Evolutionary conservation across 1,140 invertebrate genomes (phyloP), one percentile per base, ranked within the genome.

Genomic region (Arctopsyche grandis): DNA sequence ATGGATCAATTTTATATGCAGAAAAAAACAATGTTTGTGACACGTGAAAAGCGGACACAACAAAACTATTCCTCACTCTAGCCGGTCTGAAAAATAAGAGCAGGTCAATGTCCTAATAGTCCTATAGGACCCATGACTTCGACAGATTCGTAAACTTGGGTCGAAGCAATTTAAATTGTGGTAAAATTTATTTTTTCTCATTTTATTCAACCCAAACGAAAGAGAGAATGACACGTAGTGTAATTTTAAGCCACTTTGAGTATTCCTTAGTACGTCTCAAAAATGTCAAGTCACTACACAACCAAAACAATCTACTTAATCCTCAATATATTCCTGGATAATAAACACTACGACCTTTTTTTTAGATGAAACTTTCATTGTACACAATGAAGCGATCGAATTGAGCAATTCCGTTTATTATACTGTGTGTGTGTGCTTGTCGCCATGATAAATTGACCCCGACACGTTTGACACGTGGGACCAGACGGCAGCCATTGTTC

Each of bases 381-480:
- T 1, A 14, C 1, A 52, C 48, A 16, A 52, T 52, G 48, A 12
- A 16, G 48, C 48, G 16, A 52, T 14, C 10, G 16, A 12, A 52
- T 52, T 10, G 48, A 38, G 29, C 29, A 38, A 52, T 52, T 52
- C 12, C 48, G 16, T 52, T 52, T 24, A 66, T 22, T 26, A 24
- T 9, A 10, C 22, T 26, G 63, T 66, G 63, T 29, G 63, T n/a
- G n/a, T n/a, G n/a, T n/a, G n/a, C n/a, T n/a, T n/a, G n/a, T 66
- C 19, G 24, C 5, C 24, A 12, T 66, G 63, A 66, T 66, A 66
- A 66, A 66, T 66, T 66, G 63, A 66, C 24, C 21, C 22, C 10
- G 21, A 29, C 63, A 66, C 63, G 63, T 66, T 66, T 66, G 63
- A 66, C 63, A 66, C 63, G 63, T 66, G 63, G 24, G 24, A 66